These are phyloP conservation scores for Phenganax marumi DNA, from an alignment of 92 coral and sea anemone genomes.

Conservation along the genomic window DNA sequence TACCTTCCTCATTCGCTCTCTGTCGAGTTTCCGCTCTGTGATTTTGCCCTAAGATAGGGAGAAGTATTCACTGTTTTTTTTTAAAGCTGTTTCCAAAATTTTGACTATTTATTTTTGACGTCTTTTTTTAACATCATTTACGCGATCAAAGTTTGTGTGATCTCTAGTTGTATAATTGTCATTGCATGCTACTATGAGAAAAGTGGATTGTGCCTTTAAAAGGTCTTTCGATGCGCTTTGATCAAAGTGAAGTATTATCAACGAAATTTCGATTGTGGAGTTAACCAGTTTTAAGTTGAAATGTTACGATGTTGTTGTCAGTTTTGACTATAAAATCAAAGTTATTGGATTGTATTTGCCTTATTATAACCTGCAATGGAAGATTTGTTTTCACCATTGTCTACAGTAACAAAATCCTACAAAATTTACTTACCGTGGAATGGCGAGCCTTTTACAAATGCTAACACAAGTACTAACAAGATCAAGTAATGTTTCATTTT, in stretches of 20 bases:
- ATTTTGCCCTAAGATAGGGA: slow-evolving; percentile 3
- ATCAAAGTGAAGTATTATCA: neutral
- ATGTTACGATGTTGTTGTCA: neutral
- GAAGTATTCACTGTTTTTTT: too few species aligned
- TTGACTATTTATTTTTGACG: neutral
- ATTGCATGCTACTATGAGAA: too few species aligned
- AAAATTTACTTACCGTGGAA: slow-evolving; percentile 3
- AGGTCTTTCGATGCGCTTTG: too few species aligned
- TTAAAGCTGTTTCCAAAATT: neutral
- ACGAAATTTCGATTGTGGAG: neutral
- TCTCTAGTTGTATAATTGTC: too few species aligned
- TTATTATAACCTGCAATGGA: neutral
- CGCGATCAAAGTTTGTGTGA: neutral
- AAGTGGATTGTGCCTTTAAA: too few species aligned
- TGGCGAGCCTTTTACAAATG: neutral
- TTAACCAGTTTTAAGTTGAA: neutral
- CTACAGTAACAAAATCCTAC: neutral
- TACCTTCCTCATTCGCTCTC: slow-evolving; percentile 92
- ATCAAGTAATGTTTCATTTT: neutral
- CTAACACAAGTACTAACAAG: neutral
- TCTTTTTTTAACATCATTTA: neutral
- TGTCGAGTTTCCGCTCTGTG: slow-evolving; percentile 59
- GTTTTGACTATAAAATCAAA: neutral
- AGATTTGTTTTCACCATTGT: slow-evolving; percentile 13
- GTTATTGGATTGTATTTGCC: neutral